phyloP scores from a whole-genome alignment of 2,113 vertebrate genomes.

The Podocnemis expansa region DNA sequence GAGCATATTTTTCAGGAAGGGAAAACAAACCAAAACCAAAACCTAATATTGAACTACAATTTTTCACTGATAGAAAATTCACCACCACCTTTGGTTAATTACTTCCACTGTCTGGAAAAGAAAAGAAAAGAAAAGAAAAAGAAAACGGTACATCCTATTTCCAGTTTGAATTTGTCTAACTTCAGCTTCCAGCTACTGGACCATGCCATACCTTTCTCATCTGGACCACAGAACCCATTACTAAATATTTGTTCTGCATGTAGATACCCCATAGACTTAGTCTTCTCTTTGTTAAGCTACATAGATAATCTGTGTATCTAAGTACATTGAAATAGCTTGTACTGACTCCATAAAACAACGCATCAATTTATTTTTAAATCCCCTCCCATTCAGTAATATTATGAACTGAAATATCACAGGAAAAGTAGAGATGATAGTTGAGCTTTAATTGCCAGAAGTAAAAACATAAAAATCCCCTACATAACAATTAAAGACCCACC shows the following conservation, averaged over 20 bases:
- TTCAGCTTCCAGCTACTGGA: background rate
- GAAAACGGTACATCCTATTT: background rate
- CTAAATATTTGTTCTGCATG: background rate
- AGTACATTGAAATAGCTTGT: background rate
- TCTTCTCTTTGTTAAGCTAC: background rate
- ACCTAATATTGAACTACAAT: background rate
- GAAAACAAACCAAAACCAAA: too few relatives aligned
- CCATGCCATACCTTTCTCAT: background rate
- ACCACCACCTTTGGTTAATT: background rate
- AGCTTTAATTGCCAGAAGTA: conserved; percentile 21
- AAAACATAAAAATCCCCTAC: background rate
- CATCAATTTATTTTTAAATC: background rate
- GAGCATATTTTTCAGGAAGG: background rate
- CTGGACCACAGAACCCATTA: background rate
- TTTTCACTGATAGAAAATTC: too few relatives aligned
- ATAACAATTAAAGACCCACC: conserved; percentile 39
- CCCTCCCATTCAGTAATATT: background rate
- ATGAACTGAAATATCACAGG: conserved; percentile 35
- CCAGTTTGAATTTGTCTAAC: background rate
- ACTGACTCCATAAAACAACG: background rate
- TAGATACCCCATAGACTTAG: background rate
- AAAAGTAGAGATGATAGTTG: background rate
- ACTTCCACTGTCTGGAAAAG: too few relatives aligned
- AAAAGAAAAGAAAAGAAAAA: too few relatives aligned
- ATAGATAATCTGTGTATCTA: background rate